Percentiles rank a stretch among this genome's conserved stretches.
Evolutionary conservation across 2,113 vertebrate genomes (phyloP).

Genomic region (Hippocampus barbouri): DNA sequence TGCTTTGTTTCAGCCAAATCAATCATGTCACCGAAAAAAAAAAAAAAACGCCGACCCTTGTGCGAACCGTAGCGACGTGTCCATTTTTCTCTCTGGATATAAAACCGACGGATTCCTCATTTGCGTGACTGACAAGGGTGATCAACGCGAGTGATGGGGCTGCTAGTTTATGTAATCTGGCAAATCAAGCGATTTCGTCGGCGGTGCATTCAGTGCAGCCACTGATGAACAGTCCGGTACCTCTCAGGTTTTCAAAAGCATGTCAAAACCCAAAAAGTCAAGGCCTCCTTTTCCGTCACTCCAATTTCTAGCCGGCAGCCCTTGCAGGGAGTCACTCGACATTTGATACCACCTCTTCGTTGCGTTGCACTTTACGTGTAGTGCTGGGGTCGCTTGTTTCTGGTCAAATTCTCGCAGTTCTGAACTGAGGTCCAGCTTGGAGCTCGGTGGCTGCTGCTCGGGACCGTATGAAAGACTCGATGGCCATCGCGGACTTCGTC

Average conservation of each 20-base stretch:
- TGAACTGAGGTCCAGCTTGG: constrained; percentile 35
- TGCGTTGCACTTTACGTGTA: constrained; percentile 53
- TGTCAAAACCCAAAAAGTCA: constrained; percentile 52
- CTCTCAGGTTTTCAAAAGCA: constrained; percentile 37
- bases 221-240: constrained; percentile 18
- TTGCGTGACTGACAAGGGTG: constrained; percentile 18
- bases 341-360: constrained; percentile 43
- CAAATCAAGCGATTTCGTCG: constrained; percentile 13
- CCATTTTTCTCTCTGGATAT: constrained; percentile 13
- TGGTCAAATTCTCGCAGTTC: constrained; percentile 18
- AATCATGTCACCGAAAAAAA: constrained; percentile 10
- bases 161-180: constrained; percentile 47
- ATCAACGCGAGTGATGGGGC: constrained; percentile 35
- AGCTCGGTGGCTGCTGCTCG: constrained; percentile 22
- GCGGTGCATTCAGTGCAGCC: constrained; percentile 26
- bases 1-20: neutral
- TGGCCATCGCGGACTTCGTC: constrained; percentile 27
- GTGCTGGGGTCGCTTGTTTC: constrained; percentile 41
- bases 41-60: neutral
- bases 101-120: constrained; percentile 7
- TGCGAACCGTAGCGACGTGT: neutral
- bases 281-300: constrained; percentile 42
- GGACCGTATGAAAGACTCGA: constrained; percentile 9
- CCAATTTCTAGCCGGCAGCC: constrained; percentile 27
- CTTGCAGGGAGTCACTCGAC: constrained; percentile 27